Base-by-base conservation (phyloP, 2,888 invertebrate species). In the Acrocyrtus sp. region DNA sequence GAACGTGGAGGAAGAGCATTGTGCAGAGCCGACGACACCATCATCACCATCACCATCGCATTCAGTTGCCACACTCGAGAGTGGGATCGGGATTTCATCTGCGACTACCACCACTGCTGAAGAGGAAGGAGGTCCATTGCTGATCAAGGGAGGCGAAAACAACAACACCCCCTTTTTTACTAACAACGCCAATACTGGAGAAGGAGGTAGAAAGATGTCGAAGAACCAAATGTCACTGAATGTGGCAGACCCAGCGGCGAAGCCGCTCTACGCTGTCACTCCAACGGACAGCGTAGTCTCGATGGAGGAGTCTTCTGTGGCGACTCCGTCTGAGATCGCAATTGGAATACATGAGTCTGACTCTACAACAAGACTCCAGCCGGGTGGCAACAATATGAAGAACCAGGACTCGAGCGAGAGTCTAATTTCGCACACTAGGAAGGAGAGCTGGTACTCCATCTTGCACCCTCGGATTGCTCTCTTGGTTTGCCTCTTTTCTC, bases 391-490 rank as follows among this genome's bases (percentile, higher is more conserved):
- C 50, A 70, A 74, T 56, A 75, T 77, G 75, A 74, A 73, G 26
- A 78, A 77, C 47, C 75, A 79, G 41, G 78, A 80, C 48, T 81
- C 80, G 10, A 69, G 80, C 58, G 80, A 81, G 62, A 76, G 77
- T 15, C 54, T 80, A 12, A 77, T 80, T 39, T 74, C 74, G 5
- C 74, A 77, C 19, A 72, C 51, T 8, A 62, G 62, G 43, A 74
- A 79, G 72, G 90, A 90, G 83, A 88, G 88, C 12, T 88, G 88
- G 83, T n/a, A n/a, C n/a, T n/a, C n/a, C n/a, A n/a, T n/a, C n/a
- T n/a, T n/a, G n/a, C 91, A 92, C 92, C 0, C 84, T 92, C 50
- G 87, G 88, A 1, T 67, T 77, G 3, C 83, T 89, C 50, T 88
- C 89, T 26, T 87, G 87, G 86, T 86, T 89, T 72, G 87, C 88